These are phyloP conservation scores for Tachysurus fulvidraco DNA, from an alignment of 2,113 vertebrate species.

Conservation along the genomic window DNA sequence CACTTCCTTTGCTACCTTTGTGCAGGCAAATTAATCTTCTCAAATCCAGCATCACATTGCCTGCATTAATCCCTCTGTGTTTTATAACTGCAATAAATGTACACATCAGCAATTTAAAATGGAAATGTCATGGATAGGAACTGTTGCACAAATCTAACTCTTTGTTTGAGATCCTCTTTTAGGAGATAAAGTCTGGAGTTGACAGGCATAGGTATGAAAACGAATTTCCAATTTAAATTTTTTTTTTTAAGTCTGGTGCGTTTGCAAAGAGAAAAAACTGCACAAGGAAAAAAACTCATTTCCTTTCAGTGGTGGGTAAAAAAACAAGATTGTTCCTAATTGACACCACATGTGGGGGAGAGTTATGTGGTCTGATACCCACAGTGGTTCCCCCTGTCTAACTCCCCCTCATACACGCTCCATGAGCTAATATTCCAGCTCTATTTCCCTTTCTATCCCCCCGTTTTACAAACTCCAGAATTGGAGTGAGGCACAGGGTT, in stretches of 20 bases:
- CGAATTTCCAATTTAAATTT: conserved; percentile 59
- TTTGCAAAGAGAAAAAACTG: conserved; percentile 59
- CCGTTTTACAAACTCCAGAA: conserved; percentile 63
- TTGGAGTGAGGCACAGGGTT: conserved; percentile 68
- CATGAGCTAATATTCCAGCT: conserved; percentile 57
- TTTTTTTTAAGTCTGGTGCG: conserved; percentile 45
- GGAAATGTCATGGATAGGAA: neutral
- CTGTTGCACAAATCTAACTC: conserved; percentile 22
- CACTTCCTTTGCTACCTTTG: conserved; percentile 61
- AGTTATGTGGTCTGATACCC: conserved; percentile 76
- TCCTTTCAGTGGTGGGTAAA: conserved; percentile 77
- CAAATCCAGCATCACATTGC: conserved; percentile 11
- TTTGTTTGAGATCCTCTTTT: conserved; percentile 59
- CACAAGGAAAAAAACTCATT: conserved; percentile 70
- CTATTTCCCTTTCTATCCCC: conserved; percentile 48
- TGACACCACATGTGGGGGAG: conserved; percentile 81
- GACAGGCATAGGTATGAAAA: conserved; percentile 62
- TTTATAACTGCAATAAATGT: neutral
- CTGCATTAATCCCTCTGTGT: conserved; percentile 6
- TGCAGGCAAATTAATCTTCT: conserved; percentile 39
- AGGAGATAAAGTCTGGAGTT: conserved; percentile 50
- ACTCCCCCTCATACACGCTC: conserved; percentile 58
- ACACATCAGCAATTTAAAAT: neutral
- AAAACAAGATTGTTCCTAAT: conserved; percentile 82
- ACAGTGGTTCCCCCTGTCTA: conserved; percentile 61